These are phyloP conservation scores for Conus canariensis DNA, from an alignment of 2,888 invertebrate genomes.

Conservation along the genomic window DNA sequence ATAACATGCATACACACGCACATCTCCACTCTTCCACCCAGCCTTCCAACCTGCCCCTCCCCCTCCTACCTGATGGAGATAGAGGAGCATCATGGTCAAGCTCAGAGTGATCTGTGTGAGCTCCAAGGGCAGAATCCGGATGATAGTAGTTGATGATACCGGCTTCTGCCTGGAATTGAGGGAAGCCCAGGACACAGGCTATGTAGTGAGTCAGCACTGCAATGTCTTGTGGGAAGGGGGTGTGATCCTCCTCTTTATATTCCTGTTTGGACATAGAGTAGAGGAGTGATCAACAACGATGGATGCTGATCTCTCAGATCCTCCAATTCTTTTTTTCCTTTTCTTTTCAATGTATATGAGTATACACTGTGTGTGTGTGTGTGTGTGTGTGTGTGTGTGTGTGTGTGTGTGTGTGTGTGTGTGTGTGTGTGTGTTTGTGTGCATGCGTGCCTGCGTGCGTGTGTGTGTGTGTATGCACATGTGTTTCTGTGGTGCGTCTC, in stretches of 20 bases:
- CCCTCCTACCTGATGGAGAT: slow-evolving; percentile 89
- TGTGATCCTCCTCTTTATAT: slow-evolving; percentile 71
- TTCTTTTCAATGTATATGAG: background rate
- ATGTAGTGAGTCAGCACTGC: slow-evolving; percentile 84
- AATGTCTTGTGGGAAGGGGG: slow-evolving; percentile 88
- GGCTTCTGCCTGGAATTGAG: slow-evolving; percentile 85
- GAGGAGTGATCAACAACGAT: background rate
- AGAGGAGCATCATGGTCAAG: slow-evolving; percentile 90
- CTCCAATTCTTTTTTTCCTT: background rate
- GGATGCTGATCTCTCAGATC: background rate
- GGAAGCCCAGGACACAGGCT: slow-evolving; percentile 70
- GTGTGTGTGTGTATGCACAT: too few relatives aligned
- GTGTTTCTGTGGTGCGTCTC: too few relatives aligned
- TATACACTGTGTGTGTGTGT: background rate
- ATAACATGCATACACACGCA: too few relatives aligned
- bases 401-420: too few relatives aligned
- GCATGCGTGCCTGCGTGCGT: too few relatives aligned
- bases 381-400: too few relatives aligned
- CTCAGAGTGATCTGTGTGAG: slow-evolving; percentile 97
- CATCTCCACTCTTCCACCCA: too few relatives aligned
- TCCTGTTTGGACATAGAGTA: slow-evolving; percentile 58
- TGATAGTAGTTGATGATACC: slow-evolving; percentile 98
- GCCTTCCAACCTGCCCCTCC: background rate
- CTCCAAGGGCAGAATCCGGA: slow-evolving; percentile 93
- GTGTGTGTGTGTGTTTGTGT: too few relatives aligned